Conservation (phyloP, 2,113 vertebrate genomes). For the Plotosus lineatus region DNA sequence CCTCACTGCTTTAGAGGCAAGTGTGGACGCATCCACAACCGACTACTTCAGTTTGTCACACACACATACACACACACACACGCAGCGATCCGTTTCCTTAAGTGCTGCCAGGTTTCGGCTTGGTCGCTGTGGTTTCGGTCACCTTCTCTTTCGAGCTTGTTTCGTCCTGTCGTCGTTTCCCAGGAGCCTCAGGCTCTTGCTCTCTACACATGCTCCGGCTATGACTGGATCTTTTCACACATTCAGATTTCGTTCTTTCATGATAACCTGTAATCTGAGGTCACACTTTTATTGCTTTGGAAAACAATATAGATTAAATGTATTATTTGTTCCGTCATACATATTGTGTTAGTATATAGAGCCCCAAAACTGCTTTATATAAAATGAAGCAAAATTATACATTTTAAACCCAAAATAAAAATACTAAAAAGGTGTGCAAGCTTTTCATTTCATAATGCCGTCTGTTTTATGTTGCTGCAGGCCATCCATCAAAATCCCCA, state of each 20-base stretch:
- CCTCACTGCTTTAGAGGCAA: constrained; percentile 25
- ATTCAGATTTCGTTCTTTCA: neutral
- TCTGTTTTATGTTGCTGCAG: constrained; percentile 49
- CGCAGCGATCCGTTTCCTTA: neutral
- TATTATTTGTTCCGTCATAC: neutral
- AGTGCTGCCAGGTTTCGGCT: constrained; percentile 57
- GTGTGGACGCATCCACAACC: constrained; percentile 45
- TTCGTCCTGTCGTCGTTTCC: constrained; percentile 50
- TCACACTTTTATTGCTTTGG: neutral
- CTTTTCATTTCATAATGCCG: neutral
- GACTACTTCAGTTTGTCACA: constrained; percentile 37
- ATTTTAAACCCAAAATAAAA: neutral
- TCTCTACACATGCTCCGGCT: neutral
- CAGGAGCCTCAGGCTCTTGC: neutral
- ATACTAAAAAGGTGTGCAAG: neutral
- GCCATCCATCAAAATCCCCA: constrained; percentile 43
- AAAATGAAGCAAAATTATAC: neutral
- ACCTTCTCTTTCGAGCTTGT: constrained; percentile 49
- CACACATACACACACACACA: neutral
- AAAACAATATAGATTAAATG: neutral
- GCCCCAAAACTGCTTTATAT: neutral
- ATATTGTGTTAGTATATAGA: neutral
- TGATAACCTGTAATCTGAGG: neutral
- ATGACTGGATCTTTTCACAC: too few relatives aligned
- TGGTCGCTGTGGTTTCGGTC: constrained; percentile 57